Conservation (phyloP, 2,113 vertebrate genomes). For the Empidonax alnorum region DNA sequence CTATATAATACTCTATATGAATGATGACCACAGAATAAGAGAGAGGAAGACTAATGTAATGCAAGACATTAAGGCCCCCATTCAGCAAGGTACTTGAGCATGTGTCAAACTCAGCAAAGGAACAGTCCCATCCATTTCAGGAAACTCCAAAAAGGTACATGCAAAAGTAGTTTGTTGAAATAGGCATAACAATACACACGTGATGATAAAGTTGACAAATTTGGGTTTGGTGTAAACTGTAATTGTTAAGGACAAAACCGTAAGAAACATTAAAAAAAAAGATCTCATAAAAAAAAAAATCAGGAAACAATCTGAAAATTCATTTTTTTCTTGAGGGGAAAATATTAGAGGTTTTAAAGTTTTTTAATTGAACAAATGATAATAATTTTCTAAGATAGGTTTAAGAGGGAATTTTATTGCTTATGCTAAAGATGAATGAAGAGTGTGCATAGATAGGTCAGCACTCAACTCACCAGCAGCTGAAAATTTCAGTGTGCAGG, state of each 20-base stretch:
- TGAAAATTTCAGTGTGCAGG: neutral
- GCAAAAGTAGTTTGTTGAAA: constrained; percentile 33
- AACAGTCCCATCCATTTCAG: neutral
- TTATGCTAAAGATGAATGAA: constrained; percentile 4
- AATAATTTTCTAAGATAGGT: neutral
- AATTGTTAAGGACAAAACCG: neutral
- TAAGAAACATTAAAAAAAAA: neutral
- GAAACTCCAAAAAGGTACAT: neutral
- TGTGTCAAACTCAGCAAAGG: neutral
- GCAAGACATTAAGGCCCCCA: neutral
- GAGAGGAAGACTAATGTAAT: constrained; percentile 43
- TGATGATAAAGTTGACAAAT: constrained; percentile 22
- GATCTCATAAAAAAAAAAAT: neutral
- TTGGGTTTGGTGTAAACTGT: constrained; percentile 50
- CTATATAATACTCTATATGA: constrained; percentile 49
- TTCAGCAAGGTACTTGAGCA: constrained; percentile 26
- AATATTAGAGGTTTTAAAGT: neutral
- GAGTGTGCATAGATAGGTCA: constrained; percentile 31
- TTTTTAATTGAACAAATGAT: neutral
- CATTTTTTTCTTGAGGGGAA: neutral
- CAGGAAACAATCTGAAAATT: neutral
- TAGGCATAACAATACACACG: neutral
- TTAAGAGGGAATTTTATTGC: constrained; percentile 39
- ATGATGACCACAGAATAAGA: constrained; percentile 16
- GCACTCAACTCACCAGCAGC: neutral